phyloP scores from a whole-genome alignment of 2,797 vertebrate genomes.

The Brachymystax lenok region DNA sequence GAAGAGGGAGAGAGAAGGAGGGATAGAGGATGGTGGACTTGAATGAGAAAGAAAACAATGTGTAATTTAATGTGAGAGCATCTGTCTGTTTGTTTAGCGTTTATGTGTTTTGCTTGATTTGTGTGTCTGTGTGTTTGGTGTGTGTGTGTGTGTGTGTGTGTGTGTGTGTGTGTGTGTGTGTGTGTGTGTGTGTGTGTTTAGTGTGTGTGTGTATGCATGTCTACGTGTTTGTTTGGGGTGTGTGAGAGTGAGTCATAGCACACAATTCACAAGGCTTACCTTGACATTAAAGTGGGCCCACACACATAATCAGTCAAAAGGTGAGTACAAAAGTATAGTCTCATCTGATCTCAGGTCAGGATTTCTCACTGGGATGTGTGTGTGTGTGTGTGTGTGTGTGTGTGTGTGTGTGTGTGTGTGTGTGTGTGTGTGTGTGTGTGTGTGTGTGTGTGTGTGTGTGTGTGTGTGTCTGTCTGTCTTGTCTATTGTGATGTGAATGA shows the following conservation, averaged over 20 bases:
- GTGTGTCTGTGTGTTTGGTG: not conserved
- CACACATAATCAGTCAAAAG: conserved; percentile 31
- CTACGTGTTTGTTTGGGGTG: not conserved
- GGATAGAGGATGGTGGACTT: not conserved
- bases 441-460: not conserved
- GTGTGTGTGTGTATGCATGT: not conserved
- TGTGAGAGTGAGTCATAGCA: not conserved
- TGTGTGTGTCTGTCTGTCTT: not conserved
- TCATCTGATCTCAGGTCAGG: conserved; percentile 54
- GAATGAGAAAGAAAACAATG: not conserved
- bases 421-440: not conserved
- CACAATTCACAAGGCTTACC: not conserved
- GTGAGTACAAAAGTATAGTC: conserved; percentile 44
- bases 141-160: not conserved
- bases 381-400: conserved; percentile 8
- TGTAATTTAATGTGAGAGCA: not conserved
- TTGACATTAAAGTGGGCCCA: not conserved
- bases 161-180: not conserved
- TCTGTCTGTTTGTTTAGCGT: not conserved
- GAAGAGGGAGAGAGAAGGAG: not conserved
- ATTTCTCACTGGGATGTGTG: conserved; percentile 26
- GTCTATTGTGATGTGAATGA: not conserved
- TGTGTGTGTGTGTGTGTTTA: too few relatives aligned
- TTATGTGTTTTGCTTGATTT: not conserved
- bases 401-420: conserved; percentile 13